Evolutionary conservation across 2,797 vertebrate genomes (phyloP), one percentile per base, ranked within the genome.

Genomic region (Neosilurus hyrtlii): DNA sequence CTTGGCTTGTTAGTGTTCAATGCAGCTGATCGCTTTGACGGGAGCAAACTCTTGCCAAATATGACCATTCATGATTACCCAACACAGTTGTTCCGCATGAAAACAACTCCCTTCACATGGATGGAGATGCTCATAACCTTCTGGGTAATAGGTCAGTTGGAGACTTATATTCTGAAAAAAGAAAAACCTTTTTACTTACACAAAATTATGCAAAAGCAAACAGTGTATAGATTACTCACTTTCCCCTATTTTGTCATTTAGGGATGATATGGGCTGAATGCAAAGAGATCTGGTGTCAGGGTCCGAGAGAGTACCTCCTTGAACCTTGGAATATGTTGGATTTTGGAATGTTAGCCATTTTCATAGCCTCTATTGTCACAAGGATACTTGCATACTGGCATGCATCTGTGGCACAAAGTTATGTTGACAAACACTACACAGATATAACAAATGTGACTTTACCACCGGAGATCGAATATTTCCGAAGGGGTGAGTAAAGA

Each of bases 211-310:
- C 11, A 51, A 51, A n/a, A 10, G 14, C 8, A 54, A 51, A 30
- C n/a, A 18, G n/a, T 68, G 16, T 43, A 14, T 24, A 20, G 1
- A 75, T 59, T 18, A 79, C 11, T 54, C 6, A 15, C 63, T 54
- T 9, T 22, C 3, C 4, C 59, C 51, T 63, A 14, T 80, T 65
- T 20, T 67, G 43, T 65, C 66, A 61, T 63, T 81, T 26, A 99
- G 98, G 98, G 65, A 99, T 99, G 98, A 98, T 99, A 93, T 99
- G 98, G 98, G 95, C 96, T 1, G 98, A 99, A 89, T 98, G 98
- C 90, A 99, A 99, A 93, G 97, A 99, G 92, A 99, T 99, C 88
- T 99, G 98, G 98, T 96, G 95, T 83, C 96, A 98, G 86, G 98
- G 98, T 57, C 98, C 97, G 1, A 96, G 97, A 86, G 98, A 99